Evolutionary conservation across 2,797 vertebrate species (phyloP).

Genomic region (Cuniculus paca): DNA sequence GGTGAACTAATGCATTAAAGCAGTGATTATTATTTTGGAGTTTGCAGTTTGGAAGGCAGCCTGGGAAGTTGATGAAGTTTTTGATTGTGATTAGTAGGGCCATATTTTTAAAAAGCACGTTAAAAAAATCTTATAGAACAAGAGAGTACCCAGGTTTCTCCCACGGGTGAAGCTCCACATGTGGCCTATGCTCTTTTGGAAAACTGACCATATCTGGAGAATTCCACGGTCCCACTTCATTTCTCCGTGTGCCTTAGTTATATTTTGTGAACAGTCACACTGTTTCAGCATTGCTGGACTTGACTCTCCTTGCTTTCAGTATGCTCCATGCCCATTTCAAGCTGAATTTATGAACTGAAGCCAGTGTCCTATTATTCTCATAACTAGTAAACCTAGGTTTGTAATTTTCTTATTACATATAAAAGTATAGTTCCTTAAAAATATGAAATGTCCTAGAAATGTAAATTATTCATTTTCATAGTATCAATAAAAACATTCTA

Average conservation of each 20-base stretch:
- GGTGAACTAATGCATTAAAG: background rate
- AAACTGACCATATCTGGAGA: background rate
- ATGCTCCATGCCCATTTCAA: background rate
- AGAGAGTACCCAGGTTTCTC: background rate
- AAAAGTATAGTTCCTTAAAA: conserved; percentile 45
- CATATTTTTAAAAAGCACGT: conserved; percentile 35
- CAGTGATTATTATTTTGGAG: background rate
- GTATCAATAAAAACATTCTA: conserved; percentile 29
- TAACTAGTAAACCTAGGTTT: conserved; percentile 41
- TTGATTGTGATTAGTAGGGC: conserved; percentile 10
- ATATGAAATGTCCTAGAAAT: conserved; percentile 30
- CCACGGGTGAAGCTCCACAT: background rate
- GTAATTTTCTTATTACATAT: background rate
- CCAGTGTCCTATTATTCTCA: background rate
- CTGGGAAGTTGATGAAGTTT: conserved; percentile 53
- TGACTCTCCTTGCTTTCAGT: background rate
- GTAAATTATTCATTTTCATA: conserved; percentile 34
- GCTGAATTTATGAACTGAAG: conserved; percentile 28
- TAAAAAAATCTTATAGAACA: conserved; percentile 8
- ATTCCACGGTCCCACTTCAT: background rate
- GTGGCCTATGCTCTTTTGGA: background rate
- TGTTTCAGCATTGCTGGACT: background rate
- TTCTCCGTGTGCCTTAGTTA: background rate
- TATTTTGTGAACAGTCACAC: background rate
- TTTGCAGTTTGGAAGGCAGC: conserved; percentile 33